Evolutionary conservation across 2,888 invertebrate genomes (phyloP), one percentile per base, ranked within the genome.

Genomic region (Campopleginae sp.): DNA sequence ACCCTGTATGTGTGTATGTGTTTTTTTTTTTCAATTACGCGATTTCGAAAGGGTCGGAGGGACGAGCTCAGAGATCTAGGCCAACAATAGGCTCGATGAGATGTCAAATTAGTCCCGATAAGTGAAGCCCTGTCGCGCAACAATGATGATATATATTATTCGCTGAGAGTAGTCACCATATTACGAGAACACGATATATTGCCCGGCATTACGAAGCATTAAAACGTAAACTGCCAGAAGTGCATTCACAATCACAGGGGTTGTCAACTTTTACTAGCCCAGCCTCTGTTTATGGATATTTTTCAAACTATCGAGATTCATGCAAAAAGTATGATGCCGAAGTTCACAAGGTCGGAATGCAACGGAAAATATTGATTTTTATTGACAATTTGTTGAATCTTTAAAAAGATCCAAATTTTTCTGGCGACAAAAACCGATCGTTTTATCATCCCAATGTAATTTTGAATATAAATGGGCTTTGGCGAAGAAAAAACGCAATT

Each of bases 181-280:
- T 65, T 54, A 77, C 86, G 84, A 71, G 85, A 81, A 82, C 79
- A 82, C 81, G 87, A 83, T 86, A 58, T 27, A 81, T 79, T 79
- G 42, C 76, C 79, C 78, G 63, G 86, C 80, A 88, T 89, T 88
- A 89, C 87, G 82, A 82, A 85, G 81, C 88, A 88, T 89, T 89
- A 86, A 88, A 87, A 88, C 86, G 87, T 89, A 88, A 88, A 88
- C 87, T 80, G 86, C 44, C 42, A 23, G 77, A 84, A 84, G 79
- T 75, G 75, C 84, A 77, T 77, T 76, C 77, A 80, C 80, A 80
- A 86, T 85, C 79, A 75, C 76, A 85, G 84, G 10, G 87, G 87
- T 87, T 88, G 82, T 79, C 82, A 79, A 83, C 79, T 72, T 46
- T 66, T 14, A 14, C 33, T 54, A 23, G 19, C 85, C 85, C 85